Evolutionary conservation across 2,797 vertebrate species (phyloP), one percentile per base, ranked within the genome.

Genomic region (Sitta carolinensis): DNA sequence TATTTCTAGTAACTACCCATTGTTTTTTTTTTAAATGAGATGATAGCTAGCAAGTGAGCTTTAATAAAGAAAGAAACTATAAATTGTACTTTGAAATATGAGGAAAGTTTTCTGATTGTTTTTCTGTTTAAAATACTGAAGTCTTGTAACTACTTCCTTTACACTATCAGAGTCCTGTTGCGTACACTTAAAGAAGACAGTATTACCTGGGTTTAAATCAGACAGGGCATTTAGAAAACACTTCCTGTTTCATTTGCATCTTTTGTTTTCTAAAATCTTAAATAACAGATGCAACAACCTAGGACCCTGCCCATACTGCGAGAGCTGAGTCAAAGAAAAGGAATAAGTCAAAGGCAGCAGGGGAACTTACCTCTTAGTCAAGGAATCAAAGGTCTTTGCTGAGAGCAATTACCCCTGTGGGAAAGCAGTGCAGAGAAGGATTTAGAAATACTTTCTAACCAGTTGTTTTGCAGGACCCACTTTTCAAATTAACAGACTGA

Each of bases 391-490:
- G 54, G 47, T 82, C 69, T 81, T 47, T 72, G 81, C 66, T 27
- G 66, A 89, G 55, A 82, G 42, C 26, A 95, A 81, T 45, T 86
- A 83, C 18, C 48, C 59, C 89, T 90, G 27, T 22, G 19, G 48
- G 90, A 95, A 95, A 93, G 57, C 47, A 75, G 27, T 32, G 72
- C 58, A 93, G 30, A 88, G 32, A 85, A 87, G 42, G 21, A 90
- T 79, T 63, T 81, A 75, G 84, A 54, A 79, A 81, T 11, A 92
- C 32, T n/a, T 94, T 91, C 83, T 73, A 88, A 81, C 4, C 25
- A 85, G 30, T 74, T 70, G 79, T 70, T 67, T 81, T 45, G 68
- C 4, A 32, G 38, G 27, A 75, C 67, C 6, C 36, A 63, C 50
- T 73, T 89, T 38, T 26, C 21, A 8, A 78, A 85, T 73, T 69